Base-by-base conservation (phyloP, 2,888 invertebrate genomes). In the Microdon myrmicae region DNA sequence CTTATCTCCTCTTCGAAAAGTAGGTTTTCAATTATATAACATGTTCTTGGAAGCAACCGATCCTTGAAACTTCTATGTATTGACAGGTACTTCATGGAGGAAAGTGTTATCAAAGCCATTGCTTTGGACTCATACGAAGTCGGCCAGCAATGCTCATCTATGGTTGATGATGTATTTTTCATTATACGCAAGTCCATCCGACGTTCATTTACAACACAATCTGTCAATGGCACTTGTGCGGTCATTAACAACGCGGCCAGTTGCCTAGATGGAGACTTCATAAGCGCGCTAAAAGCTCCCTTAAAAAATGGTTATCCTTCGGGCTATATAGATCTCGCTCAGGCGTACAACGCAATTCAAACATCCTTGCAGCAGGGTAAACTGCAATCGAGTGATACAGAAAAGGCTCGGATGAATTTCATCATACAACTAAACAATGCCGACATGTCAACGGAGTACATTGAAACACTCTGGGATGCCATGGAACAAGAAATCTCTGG, bases 91-190 rank as follows among this genome's bases (percentile, higher is more conserved):
- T 98, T 95, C 78, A 88, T 98, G 85, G 90, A 93, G 69, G 96
- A 97, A 79, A 96, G 94, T 73, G 90, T 97, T 0, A 85, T 88
- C 34, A 98, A 97, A 81, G 98, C 96, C 1, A 84, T 94, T 39
- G 85, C 86, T 51, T 83, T 94, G 83, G 93, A 94, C 72, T 81
- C 84, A 0, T 82, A 88, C 16, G 90, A 90, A 69, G 80, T 84
- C n/a, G 88, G 87, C 3, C 86, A 86, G 54, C 85, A 88, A 68
- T 89, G 89, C 1, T 95, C 96, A 2, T 96, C 94, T 69, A 89
- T 99, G 83, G 92, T 98, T 0, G 99, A 99, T 78, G 98, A 99
- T 79, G 91, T 96, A 1, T 98, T 98, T 81, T 99, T 94, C 78
- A 95, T 99, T 68, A 87, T 97, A 2, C 89, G 95, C 72, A 98